These are phyloP conservation scores for Coracias cyanogaster DNA, from an alignment of 2,797 vertebrate species.

Conservation along the genomic window DNA sequence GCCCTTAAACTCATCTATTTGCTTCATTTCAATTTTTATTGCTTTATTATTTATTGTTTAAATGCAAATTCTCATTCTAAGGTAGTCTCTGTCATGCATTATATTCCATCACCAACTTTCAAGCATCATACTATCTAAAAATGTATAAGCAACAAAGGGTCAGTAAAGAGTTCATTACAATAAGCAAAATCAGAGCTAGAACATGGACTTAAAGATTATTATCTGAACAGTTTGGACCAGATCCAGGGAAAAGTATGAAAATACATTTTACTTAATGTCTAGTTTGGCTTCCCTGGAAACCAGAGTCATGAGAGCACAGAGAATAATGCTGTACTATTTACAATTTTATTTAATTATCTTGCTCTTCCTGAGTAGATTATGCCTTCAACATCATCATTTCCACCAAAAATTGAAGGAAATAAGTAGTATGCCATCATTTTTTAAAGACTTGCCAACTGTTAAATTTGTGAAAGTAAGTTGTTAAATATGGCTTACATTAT, in stretches of 20 bases:
- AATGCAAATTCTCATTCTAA: background rate
- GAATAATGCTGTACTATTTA: background rate
- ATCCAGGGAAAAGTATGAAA: background rate
- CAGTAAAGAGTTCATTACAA: background rate
- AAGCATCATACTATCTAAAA: background rate
- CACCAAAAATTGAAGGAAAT: background rate
- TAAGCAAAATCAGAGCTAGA: background rate
- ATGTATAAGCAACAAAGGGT: accelerated
- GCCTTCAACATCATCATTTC: background rate
- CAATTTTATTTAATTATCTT: background rate
- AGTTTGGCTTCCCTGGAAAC: background rate
- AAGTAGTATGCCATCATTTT: background rate
- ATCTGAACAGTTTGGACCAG: background rate
- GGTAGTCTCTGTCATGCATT: background rate
- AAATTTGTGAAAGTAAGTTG: background rate
- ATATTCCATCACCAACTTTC: background rate
- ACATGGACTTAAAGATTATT: background rate
- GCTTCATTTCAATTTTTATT: background rate
- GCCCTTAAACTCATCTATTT: background rate
- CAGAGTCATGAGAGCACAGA: background rate
- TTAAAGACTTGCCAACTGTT: background rate
- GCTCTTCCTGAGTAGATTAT: background rate
- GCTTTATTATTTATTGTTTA: background rate
- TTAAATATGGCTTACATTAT: background rate
- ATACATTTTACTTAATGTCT: background rate